Base-by-base conservation (phyloP, 2,113 vertebrate species). In the Pelvicachromis taeniatus region DNA sequence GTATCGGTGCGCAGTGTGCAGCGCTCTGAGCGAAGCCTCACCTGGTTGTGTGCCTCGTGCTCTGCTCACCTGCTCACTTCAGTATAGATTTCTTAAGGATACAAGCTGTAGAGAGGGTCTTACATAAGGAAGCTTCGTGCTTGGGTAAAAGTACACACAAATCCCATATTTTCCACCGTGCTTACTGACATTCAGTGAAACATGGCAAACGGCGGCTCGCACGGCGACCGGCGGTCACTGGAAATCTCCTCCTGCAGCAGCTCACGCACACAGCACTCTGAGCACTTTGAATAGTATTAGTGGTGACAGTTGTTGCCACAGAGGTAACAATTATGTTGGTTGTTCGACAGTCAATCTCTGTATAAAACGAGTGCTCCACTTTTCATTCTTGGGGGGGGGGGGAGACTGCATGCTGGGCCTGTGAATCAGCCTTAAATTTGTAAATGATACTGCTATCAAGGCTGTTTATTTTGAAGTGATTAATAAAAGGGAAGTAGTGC, bases 351-450 rank as follows among this genome's bases (percentile, higher is more conserved):
- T 87, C 85, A 85, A 19, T 56, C 85, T 68, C 56, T 31, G 33
- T 31, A 80, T 78, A 35, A 77, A 68, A 85, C 23, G 9, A 48
- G 21, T 13, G 70, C 73, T 84, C 82, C 33, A 77, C 52, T 81
- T 77, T 90, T 48, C 45, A 7, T 63, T 80, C 68, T 70, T 78
- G 29, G 12, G 21, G 11, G 59, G 33, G 12, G 23, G 13, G 55
- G 33, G n/a, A n/a, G 70, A 55, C 50, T 31, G 53, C 89, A 82
- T 13, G 84, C 91, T 86, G 87, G 23, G 90, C 58, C 59, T 53
- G 80, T 84, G 86, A 91, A 85, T 89, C 68, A 85, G 59, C 83
- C 86, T 50, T 78, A 91, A 79, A 89, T 91, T 52, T 85, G 84
- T 85, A 80, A 92, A 88, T 84, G 84, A 84, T 75, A 88, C 42